Evolutionary conservation across 2,888 invertebrate genomes (phyloP), one percentile per base, ranked within the genome.

Genomic region (Craniophora ligustri): DNA sequence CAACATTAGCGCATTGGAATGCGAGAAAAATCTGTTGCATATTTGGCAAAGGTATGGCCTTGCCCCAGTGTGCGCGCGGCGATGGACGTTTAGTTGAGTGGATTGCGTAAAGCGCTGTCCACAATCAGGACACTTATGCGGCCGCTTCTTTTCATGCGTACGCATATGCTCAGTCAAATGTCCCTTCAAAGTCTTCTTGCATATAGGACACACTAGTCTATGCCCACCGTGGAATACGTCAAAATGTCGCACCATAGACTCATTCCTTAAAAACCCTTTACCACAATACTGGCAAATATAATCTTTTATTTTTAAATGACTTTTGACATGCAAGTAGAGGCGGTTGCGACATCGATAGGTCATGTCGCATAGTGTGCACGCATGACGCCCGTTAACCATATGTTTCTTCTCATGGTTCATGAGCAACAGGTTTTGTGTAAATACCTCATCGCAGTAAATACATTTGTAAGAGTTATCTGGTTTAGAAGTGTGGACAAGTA

Each of bases 81-180:
- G 95, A 74, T 98, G 98, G 0, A 98, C 97, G 8, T 96, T 97
- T 63, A 97, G 86, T 80, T 98, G 98, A 0, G 97, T 97, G 59
- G 97, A 95, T 81, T 98, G 98, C 0, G 96, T 97, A 76, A 98
- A 98, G 21, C 95, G 90, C 41, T 96, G 96, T 2, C 96, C 96
- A 81, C 98, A 98, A 5, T 95, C 95, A 0, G 95, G 95, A 73
- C 98, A 98, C 21, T 95, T 95, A 81, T 97, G 96, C 0, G 97
- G 97, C 61, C 96, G 95, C 54, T 95, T 95, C 34, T 96, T 95
- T 26, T 95, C 95, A 86, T 98, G 98, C 0, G 96, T 96, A 31
- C 97, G 94, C 95, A 98, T 95, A 81, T 98, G 98, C 75, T 97
- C 97, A 13, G 96, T 95, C 64, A 97, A 89, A 81, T 97, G 97